phyloP scores from a whole-genome alignment of 1,140 invertebrate genomes.

The Tetramorium alpestre region DNA sequence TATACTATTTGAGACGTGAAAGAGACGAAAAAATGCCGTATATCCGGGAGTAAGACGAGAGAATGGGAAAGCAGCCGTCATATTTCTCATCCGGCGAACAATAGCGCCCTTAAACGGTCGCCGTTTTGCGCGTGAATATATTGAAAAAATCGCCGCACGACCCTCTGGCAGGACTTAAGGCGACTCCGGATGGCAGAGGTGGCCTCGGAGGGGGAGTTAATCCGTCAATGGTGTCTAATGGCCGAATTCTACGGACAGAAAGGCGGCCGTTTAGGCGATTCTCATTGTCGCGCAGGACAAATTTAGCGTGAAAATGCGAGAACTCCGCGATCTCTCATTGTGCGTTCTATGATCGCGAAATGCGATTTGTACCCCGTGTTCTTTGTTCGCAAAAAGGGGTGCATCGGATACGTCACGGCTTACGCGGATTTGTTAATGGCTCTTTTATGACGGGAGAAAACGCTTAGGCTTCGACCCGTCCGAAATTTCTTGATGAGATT shows the following conservation, averaged over 20 bases:
- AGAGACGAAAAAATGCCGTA: conserved; percentile 35
- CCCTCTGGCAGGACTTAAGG: conserved; percentile 23
- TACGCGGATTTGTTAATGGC: conserved; percentile 54
- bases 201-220: conserved; percentile 60
- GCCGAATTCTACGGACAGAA: conserved; percentile 72
- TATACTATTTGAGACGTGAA: background rate
- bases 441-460: conserved; percentile 26
- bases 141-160: conserved; percentile 66
- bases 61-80: conserved; percentile 46
- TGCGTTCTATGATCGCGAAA: conserved; percentile 33
- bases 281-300: conserved; percentile 67
- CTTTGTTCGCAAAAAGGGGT: conserved; percentile 36
- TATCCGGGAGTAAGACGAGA: conserved; percentile 25
- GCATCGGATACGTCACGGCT: conserved; percentile 20
- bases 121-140: conserved; percentile 69
- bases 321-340: conserved; percentile 52
- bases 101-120: conserved; percentile 73
- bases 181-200: conserved; percentile 45
- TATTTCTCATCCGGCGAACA: conserved; percentile 68
- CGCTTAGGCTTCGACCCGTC: conserved; percentile 16
- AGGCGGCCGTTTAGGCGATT: conserved; percentile 71
- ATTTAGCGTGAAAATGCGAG: conserved; percentile 79
- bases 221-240: conserved; percentile 76
- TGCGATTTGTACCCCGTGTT: conserved; percentile 42
- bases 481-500: conserved; percentile 42